Percentiles rank a stretch among this genome's conserved stretches.
phyloP scores from a whole-genome alignment of 2,797 vertebrate species.

The Sarcoramphus papa region DNA sequence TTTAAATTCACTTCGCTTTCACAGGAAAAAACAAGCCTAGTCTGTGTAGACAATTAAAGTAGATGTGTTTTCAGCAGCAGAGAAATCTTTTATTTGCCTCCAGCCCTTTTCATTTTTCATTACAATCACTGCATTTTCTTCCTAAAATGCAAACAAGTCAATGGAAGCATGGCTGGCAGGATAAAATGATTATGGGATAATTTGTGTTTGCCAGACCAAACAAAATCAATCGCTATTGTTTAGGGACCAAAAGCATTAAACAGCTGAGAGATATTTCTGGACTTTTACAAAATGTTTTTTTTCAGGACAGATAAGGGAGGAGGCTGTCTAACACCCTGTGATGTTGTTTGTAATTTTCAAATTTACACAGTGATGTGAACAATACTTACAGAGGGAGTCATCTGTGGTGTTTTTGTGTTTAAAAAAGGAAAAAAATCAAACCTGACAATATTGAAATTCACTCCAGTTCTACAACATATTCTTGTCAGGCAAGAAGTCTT shows the following conservation, averaged over 20 bases:
- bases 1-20: slow-evolving; percentile 52
- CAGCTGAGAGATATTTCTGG: slow-evolving; percentile 9
- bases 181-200: slow-evolving; percentile 67
- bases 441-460: background rate
- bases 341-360: slow-evolving; percentile 9
- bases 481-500: background rate
- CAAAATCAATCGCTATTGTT: slow-evolving; percentile 69
- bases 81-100: slow-evolving; percentile 46
- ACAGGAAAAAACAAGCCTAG: slow-evolving; percentile 6
- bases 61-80: slow-evolving; percentile 31
- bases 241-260: slow-evolving; percentile 38
- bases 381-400: background rate
- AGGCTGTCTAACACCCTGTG: background rate
- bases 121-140: slow-evolving; percentile 39
- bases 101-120: slow-evolving; percentile 58
- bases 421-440: background rate
- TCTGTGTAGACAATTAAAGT: slow-evolving; percentile 53
- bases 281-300: slow-evolving; percentile 19
- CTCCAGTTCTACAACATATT: background rate
- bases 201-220: slow-evolving; percentile 64
- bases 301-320: background rate
- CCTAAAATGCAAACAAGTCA: slow-evolving; percentile 56
- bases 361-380: slow-evolving; percentile 4
- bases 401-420: background rate
- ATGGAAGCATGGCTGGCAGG: slow-evolving; percentile 44